Conservation (phyloP, 35 echinoderm and acorn worm species). For the Apostichopus japonicus region DNA sequence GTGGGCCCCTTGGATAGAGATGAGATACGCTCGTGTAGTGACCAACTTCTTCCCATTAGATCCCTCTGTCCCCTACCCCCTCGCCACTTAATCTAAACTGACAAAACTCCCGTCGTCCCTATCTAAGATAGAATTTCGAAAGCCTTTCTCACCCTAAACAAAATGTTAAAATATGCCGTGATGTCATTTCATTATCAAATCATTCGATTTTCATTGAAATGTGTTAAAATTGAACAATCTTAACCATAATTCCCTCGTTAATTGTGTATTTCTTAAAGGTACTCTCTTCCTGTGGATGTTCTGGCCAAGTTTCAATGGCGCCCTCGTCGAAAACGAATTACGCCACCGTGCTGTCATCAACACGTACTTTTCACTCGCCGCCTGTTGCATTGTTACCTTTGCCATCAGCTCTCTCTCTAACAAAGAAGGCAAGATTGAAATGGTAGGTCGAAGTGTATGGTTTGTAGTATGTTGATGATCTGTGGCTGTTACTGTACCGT, state of each 20-base stretch:
- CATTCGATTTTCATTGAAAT: not conserved
- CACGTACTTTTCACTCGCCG: conserved; percentile 95
- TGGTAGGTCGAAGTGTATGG: conserved; percentile 57
- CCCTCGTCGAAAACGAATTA: conserved; percentile 75
- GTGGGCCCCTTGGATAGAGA: too few species aligned
- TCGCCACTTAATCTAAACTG: too few species aligned
- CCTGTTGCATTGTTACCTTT: conserved; percentile 84
- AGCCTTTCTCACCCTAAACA: not conserved
- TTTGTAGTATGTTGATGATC: not conserved
- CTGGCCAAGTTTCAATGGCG: conserved; percentile 99
- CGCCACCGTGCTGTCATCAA: conserved; percentile 95
- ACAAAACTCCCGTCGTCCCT: too few species aligned
- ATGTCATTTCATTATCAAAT: too few species aligned
- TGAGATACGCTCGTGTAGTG: too few species aligned
- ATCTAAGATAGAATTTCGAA: not conserved
- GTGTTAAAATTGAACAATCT: too few species aligned
- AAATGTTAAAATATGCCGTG: too few species aligned
- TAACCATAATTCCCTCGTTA: not conserved
- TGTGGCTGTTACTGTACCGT: too few species aligned
- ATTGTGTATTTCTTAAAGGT: conserved; percentile 51
- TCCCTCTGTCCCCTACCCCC: too few species aligned
- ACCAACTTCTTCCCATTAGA: too few species aligned
- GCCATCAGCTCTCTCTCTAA: conserved; percentile 70
- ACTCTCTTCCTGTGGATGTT: conserved; percentile 98
- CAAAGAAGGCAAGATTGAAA: conserved; percentile 94